Conservation (phyloP, 1,140 invertebrate genomes). For the Aplysia californica region DNA sequence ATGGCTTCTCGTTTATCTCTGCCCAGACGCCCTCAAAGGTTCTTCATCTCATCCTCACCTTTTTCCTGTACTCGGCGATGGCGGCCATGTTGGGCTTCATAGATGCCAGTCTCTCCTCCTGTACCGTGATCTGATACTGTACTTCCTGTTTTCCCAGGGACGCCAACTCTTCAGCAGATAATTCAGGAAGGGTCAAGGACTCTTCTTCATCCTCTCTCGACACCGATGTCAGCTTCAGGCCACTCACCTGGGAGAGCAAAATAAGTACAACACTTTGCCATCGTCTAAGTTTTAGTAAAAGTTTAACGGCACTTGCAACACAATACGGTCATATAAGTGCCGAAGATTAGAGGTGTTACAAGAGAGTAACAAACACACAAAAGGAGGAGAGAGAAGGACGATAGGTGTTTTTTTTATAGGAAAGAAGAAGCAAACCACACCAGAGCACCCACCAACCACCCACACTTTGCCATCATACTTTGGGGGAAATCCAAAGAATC, state of each 20-base stretch:
- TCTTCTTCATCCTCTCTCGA: conserved; percentile 50
- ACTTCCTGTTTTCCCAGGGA: conserved; percentile 73
- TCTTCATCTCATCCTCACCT: conserved; percentile 63
- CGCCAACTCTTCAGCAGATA: conserved; percentile 79
- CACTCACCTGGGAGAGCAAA: conserved; percentile 69
- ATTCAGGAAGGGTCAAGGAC: conserved; percentile 68
- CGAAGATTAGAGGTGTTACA: too few relatives aligned
- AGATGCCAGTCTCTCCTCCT: conserved; percentile 77
- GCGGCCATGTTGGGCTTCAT: conserved; percentile 84
- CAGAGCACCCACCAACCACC: too few relatives aligned
- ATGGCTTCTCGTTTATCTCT: not conserved
- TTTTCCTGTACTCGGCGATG: conserved; percentile 79
- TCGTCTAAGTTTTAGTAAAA: not conserved
- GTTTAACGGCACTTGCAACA: too few relatives aligned
- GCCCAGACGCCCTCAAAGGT: too few relatives aligned
- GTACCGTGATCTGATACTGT: conserved; percentile 74
- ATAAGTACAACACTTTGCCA: not conserved
- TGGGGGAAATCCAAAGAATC: too few relatives aligned
- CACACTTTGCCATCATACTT: too few relatives aligned
- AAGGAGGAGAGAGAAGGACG: too few relatives aligned
- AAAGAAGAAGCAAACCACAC: too few relatives aligned
- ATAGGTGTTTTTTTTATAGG: too few relatives aligned
- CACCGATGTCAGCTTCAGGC: conserved; percentile 75
- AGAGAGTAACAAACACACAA: too few relatives aligned
- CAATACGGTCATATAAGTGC: too few relatives aligned